These are phyloP conservation scores for Xestobium rufovillosum DNA, from an alignment of 2,888 invertebrate species.

Conservation along the genomic window DNA sequence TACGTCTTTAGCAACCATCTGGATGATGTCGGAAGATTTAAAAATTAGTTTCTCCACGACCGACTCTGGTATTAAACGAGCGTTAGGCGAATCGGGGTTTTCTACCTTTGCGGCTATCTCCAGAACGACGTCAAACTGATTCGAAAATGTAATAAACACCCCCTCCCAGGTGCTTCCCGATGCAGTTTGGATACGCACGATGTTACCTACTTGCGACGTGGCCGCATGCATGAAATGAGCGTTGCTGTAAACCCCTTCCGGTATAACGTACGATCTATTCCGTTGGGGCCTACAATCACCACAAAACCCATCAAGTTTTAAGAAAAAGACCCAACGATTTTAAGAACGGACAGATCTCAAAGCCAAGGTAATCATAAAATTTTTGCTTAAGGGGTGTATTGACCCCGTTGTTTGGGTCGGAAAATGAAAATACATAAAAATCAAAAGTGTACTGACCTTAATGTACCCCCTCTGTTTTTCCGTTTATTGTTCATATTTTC, in stretches of 20 bases:
- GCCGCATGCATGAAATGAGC: constrained; percentile 85
- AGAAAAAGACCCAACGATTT: not conserved
- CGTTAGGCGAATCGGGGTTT: constrained; percentile 48
- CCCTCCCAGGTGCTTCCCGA: constrained; percentile 81
- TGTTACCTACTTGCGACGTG: constrained; percentile 76
- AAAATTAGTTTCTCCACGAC: constrained; percentile 76
- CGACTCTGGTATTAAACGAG: constrained; percentile 56
- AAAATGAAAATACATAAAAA: too few species aligned
- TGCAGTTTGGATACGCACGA: constrained; percentile 72
- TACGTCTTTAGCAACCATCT: constrained; percentile 73
- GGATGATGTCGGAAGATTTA: constrained; percentile 75
- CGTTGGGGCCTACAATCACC: constrained; percentile 54
- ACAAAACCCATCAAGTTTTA: constrained; percentile 4
- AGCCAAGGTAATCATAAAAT: too few species aligned
- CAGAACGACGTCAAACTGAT: constrained; percentile 78
- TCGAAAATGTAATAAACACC: constrained; percentile 82
- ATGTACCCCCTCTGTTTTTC: constrained; percentile 73
- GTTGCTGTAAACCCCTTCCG: constrained; percentile 86
- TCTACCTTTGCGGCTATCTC: constrained; percentile 81
- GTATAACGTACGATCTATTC: constrained; percentile 58
- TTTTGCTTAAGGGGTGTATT: too few species aligned
- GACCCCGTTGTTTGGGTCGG: too few species aligned
- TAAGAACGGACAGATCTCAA: too few species aligned
- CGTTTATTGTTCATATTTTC: constrained; percentile 73
- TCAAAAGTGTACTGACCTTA: constrained; percentile 64